Evolutionary conservation across 1,140 invertebrate genomes (phyloP).

Genomic region (Oedothorax gibbosus): DNA sequence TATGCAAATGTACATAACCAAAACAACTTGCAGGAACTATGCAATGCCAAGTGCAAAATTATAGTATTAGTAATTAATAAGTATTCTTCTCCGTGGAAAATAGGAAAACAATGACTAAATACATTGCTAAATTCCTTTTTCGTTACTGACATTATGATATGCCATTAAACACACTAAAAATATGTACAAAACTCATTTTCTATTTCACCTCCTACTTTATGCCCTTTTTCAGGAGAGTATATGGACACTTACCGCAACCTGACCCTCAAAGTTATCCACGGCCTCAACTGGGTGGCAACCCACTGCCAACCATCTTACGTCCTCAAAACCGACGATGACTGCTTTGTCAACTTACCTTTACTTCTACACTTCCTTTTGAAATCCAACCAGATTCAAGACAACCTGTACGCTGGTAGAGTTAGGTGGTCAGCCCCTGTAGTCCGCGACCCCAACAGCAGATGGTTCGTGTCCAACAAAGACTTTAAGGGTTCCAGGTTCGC

Average conservation of each 20-base stretch:
- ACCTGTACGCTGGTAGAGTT: conserved; percentile 42
- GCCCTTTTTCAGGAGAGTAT: conserved; percentile 76
- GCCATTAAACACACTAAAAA: too few species aligned
- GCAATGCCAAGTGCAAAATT: too few species aligned
- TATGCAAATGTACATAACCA: too few species aligned
- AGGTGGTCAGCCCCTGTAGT: conserved; percentile 27
- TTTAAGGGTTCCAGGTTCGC: conserved; percentile 14
- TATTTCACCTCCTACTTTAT: background rate
- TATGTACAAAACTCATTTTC: too few species aligned
- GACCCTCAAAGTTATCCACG: conserved; percentile 88
- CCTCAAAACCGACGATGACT: conserved; percentile 92
- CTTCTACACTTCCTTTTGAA: conserved; percentile 27
- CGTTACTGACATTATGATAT: too few species aligned
- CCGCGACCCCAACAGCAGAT: conserved; percentile 34
- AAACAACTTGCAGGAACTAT: too few species aligned
- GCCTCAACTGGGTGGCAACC: conserved; percentile 78
- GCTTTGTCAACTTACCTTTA: conserved; percentile 75
- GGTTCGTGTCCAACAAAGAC: conserved; percentile 43
- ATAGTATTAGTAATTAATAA: too few species aligned
- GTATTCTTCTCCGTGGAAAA: too few species aligned
- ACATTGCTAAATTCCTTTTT: too few species aligned
- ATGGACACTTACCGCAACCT: conserved; percentile 84
- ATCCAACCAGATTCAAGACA: background rate
- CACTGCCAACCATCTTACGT: conserved; percentile 77
- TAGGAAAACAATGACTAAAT: too few species aligned